A percentile compares a stretch with the other conserved stretches of the same genome.
Conservation (phyloP, 2,888 invertebrate species). For the Horisme vitalbata region DNA sequence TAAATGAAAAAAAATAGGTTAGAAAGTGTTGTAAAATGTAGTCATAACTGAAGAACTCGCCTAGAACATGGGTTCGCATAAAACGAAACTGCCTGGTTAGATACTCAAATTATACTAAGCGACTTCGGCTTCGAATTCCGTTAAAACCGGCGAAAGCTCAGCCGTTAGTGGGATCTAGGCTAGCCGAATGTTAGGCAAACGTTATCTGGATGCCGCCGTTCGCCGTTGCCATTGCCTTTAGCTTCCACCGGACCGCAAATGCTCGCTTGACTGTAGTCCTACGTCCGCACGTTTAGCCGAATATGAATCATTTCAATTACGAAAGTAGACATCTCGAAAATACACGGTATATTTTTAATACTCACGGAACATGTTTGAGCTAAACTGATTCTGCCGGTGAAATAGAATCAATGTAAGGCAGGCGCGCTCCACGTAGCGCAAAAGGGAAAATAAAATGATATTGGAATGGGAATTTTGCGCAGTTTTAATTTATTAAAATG, state of each 20-base stretch:
- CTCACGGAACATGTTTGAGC: constrained; percentile 45
- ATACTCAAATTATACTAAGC: constrained; percentile 20
- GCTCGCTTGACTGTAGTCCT: constrained; percentile 31
- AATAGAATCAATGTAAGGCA: constrained; percentile 62
- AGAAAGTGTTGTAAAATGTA: not conserved
- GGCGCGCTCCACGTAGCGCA: constrained; percentile 49
- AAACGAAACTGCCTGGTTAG: constrained; percentile 17
- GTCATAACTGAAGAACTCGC: constrained; percentile 17
- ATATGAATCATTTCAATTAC: constrained; percentile 42
- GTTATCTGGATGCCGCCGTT: constrained; percentile 39
- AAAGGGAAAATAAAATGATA: constrained; percentile 71
- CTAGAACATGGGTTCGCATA: constrained; percentile 5
- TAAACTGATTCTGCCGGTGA: constrained; percentile 57
- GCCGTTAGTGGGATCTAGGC: constrained; percentile 30
- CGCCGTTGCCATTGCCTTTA: constrained; percentile 37
- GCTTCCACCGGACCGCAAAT: constrained; percentile 41
- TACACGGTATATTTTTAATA: constrained; percentile 48
- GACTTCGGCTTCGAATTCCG: constrained; percentile 33
- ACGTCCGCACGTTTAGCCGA: constrained; percentile 36
- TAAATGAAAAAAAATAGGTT: constrained; percentile 26
- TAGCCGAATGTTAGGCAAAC: constrained; percentile 34
- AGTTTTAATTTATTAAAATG: constrained; percentile 82
- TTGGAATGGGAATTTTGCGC: constrained; percentile 75
- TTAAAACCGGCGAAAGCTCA: constrained; percentile 37
- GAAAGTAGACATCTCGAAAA: constrained; percentile 37